Percentiles rank a stretch among this genome's conserved stretches.
phyloP scores from a whole-genome alignment of 2,113 vertebrate species.

The Oncorhynchus masou region DNA sequence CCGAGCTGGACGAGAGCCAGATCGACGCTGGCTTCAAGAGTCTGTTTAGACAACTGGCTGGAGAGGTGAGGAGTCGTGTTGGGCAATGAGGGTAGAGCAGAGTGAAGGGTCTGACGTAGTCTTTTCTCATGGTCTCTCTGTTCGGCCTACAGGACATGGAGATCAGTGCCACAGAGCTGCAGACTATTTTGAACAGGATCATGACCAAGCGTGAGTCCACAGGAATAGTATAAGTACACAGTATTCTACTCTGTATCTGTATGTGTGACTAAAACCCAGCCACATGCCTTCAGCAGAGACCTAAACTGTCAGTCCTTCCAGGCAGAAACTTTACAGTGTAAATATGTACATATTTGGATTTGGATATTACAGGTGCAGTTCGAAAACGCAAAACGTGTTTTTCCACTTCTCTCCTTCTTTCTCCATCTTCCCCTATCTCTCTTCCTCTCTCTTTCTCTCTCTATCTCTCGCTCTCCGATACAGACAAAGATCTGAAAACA shows the following conservation, averaged over 20 bases:
- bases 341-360: too few species aligned
- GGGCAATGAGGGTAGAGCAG: not conserved
- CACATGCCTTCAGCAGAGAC: not conserved
- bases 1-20: conserved; percentile 76
- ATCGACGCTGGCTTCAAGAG: conserved; percentile 86
- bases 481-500: conserved; percentile 92
- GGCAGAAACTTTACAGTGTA: too few species aligned
- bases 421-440: not conserved
- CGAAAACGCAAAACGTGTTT: too few species aligned
- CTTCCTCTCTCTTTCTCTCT: not conserved
- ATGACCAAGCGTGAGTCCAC: conserved; percentile 84
- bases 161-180: conserved; percentile 85
- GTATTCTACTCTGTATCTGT: not conserved
- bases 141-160: conserved; percentile 83
- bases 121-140: not conserved
- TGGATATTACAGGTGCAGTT: too few species aligned
- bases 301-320: not conserved
- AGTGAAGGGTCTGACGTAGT: not conserved
- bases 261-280: not conserved
- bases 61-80: conserved; percentile 67
- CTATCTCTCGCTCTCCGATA: not conserved
- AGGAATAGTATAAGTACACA: not conserved
- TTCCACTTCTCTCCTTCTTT: not conserved
- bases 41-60: conserved; percentile 87
- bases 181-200: conserved; percentile 89